These are phyloP conservation scores for Chionis minor DNA, from an alignment of 2,113 vertebrate genomes.

Conservation along the genomic window DNA sequence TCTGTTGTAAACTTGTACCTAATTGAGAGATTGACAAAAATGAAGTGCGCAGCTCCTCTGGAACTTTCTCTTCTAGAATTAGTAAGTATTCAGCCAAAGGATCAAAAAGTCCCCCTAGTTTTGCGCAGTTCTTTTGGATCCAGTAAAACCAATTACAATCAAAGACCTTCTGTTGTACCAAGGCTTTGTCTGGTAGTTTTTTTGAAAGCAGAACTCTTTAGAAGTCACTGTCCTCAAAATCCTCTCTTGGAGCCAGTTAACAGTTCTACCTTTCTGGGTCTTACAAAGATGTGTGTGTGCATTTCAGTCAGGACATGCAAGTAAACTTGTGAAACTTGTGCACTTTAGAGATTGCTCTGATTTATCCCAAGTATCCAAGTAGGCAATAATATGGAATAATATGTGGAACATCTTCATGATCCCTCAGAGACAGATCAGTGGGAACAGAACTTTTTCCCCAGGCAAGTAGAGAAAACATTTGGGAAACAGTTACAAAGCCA, in stretches of 20 bases:
- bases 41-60: neutral
- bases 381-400: neutral
- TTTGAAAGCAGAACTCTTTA: neutral
- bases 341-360: neutral
- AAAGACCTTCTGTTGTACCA: neutral
- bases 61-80: neutral
- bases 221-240: neutral
- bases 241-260: neutral
- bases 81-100: neutral
- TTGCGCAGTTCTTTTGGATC: neutral
- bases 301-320: neutral
- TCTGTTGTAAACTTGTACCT: neutral
- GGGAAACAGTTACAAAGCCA: neutral
- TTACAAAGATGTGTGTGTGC: accelerated
- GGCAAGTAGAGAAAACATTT: neutral
- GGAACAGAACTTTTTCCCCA: neutral
- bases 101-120: neutral
- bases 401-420: neutral
- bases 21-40: neutral
- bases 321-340: neutral
- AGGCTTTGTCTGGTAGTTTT: neutral
- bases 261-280: neutral
- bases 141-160: neutral
- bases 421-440: neutral
- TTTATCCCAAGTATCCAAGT: neutral